Conservation (phyloP, 2,797 vertebrate genomes). For the Artibeus lituratus region DNA sequence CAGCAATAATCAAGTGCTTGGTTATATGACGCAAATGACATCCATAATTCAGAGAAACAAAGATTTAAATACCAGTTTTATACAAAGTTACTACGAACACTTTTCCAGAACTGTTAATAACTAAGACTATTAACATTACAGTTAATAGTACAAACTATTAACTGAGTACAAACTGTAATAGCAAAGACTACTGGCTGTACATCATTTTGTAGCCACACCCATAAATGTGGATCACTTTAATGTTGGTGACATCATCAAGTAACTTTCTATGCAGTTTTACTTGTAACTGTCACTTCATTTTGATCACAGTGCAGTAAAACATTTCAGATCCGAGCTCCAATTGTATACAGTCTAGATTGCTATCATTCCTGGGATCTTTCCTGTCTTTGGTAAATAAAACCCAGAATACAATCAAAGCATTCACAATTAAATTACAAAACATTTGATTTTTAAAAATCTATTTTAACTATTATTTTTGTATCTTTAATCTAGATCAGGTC, state of each 20-base stretch:
- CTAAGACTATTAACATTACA: not conserved
- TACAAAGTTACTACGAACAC: not conserved
- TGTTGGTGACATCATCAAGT: not conserved
- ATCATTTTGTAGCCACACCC: not conserved
- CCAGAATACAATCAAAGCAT: constrained; percentile 26
- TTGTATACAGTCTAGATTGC: not conserved
- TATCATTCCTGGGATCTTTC: not conserved
- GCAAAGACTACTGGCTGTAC: not conserved
- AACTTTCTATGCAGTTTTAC: constrained; percentile 38
- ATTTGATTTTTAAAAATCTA: constrained; percentile 15
- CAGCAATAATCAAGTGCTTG: not conserved
- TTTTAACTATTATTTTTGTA: constrained; percentile 10
- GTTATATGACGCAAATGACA: not conserved
- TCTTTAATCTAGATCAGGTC: not conserved
- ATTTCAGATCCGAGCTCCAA: constrained; percentile 14
- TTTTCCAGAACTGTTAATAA: not conserved
- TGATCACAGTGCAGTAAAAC: not conserved
- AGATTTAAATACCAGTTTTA: not conserved
- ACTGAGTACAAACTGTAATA: not conserved
- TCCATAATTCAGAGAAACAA: not conserved
- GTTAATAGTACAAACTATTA: too few relatives aligned
- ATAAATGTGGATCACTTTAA: not conserved
- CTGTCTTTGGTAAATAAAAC: constrained; percentile 31
- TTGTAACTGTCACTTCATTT: constrained; percentile 47
- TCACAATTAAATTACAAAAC: constrained; percentile 46